Percentiles rank a stretch among this genome's conserved stretches.
phyloP scores from a whole-genome alignment of 2,113 vertebrate genomes.

The Oceanodroma tethys region DNA sequence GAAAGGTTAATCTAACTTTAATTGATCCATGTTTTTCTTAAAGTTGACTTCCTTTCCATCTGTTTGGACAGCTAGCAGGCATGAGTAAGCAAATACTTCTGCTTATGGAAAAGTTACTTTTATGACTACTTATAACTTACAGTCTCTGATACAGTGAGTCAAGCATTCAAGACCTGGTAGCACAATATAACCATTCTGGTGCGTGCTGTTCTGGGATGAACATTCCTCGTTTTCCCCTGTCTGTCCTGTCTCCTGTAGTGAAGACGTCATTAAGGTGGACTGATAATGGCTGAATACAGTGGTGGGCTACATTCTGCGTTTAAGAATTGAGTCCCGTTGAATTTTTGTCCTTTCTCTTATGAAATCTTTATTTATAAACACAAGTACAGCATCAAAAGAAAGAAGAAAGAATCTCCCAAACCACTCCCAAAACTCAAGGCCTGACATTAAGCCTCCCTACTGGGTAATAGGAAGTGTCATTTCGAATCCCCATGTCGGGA shows the following conservation, averaged over 20 bases:
- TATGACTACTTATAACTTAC: neutral
- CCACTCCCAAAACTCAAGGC: neutral
- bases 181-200: neutral
- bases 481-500: neutral
- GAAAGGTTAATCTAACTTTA: neutral
- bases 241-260: neutral
- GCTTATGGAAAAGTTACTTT: neutral
- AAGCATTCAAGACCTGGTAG: neutral
- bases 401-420: neutral
- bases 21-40: neutral
- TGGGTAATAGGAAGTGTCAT: neutral
- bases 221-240: neutral
- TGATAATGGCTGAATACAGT: neutral
- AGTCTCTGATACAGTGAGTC: neutral
- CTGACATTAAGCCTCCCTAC: neutral
- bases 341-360: neutral
- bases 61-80: neutral
- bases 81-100: conserved; percentile 4
- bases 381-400: neutral
- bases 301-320: neutral
- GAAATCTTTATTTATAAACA: neutral
- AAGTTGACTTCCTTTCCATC: neutral
- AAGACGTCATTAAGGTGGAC: neutral
- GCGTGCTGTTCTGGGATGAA: neutral
- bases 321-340: neutral